Percentiles rank a stretch among this genome's conserved stretches.
Conservation (phyloP, 2,113 vertebrate species). For the mouse (Mus musculus) region GRCm39 chr6:21966001-21966500, state of each 20-base stretch:
- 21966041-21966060: neutral
- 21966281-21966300: neutral
- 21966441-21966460: conserved; percentile 49
- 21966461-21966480: conserved; percentile 9
- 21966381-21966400: conserved; percentile 20
- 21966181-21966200: conserved; percentile 8
- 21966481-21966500: neutral
- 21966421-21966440: conserved; percentile 6
- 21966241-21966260: neutral
- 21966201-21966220: neutral
- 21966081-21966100: neutral
- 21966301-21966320: neutral
- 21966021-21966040: neutral
- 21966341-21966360: conserved; percentile 34
- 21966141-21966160: neutral
- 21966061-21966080: neutral
- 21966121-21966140: neutral
- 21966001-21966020: conserved; percentile 14
- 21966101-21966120: too few relatives aligned
- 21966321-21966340: conserved; percentile 29
- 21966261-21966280: neutral
- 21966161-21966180: neutral
- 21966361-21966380: neutral
- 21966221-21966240: neutral
- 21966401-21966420: conserved; percentile 27